Percentiles rank a stretch among this genome's conserved stretches.
Evolutionary conservation across 2,113 vertebrate genomes (phyloP).

Genomic region (Elanus axillaris): DNA sequence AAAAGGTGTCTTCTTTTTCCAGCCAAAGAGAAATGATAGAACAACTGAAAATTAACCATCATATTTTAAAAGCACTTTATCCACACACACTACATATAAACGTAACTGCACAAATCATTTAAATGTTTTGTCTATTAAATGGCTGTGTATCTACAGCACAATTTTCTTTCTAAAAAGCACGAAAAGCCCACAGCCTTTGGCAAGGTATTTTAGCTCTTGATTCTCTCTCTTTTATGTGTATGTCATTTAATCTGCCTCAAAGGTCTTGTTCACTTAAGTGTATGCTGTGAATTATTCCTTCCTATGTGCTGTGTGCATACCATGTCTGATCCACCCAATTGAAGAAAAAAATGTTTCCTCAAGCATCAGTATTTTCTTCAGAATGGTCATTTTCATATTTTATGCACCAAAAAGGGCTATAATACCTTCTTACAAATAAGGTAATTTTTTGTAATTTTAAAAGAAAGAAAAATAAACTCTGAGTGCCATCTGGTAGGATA

Average conservation of each 20-base stretch:
- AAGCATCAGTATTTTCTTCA: background rate
- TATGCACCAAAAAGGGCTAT: background rate
- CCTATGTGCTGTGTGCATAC: background rate
- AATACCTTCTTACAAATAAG: background rate
- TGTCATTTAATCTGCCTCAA: conserved; percentile 15
- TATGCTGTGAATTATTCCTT: background rate
- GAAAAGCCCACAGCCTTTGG: background rate
- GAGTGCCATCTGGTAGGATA: conserved; percentile 31
- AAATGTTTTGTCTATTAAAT: conserved; percentile 11
- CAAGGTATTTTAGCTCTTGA: background rate
- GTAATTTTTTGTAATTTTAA: background rate
- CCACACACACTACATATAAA: background rate
- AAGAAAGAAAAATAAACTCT: background rate
- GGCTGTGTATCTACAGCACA: background rate
- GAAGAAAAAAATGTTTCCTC: background rate
- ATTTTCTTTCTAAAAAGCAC: background rate
- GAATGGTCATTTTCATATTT: background rate
- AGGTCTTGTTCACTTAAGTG: conserved; percentile 20
- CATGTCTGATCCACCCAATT: background rate
- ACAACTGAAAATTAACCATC: conserved; percentile 25
- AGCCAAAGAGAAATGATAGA: background rate
- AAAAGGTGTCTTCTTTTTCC: background rate
- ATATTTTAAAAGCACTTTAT: background rate
- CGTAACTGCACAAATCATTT: background rate
- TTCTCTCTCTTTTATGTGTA: background rate